phyloP scores from a whole-genome alignment of 2,797 vertebrate species.

The Potorous gilbertii region DNA sequence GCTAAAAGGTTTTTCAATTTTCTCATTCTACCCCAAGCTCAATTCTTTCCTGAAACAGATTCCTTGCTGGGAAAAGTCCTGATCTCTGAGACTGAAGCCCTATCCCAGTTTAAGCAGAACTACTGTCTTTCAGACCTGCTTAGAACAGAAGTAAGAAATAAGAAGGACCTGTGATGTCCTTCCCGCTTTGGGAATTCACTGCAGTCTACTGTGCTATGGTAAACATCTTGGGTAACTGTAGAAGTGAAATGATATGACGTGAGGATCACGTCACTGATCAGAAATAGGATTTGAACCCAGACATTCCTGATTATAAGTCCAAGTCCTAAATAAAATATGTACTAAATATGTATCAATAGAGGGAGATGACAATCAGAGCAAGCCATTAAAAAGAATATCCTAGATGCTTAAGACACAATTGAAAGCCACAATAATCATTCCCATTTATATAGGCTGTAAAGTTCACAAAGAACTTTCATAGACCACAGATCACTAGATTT shows the following conservation, averaged over 20 bases:
- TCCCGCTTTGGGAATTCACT: not conserved
- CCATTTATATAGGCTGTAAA: too few species aligned
- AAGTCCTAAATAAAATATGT: not conserved
- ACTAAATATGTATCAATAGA: slow-evolving; percentile 20
- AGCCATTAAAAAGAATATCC: too few species aligned
- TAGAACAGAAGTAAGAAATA: slow-evolving; percentile 6
- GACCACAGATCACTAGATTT: too few species aligned
- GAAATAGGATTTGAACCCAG: too few species aligned
- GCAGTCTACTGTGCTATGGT: not conserved
- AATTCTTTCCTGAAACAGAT: slow-evolving; percentile 40
- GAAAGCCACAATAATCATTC: too few species aligned
- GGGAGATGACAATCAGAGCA: not conserved
- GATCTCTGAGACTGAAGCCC: not conserved
- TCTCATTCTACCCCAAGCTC: slow-evolving; percentile 30
- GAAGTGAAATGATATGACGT: not conserved
- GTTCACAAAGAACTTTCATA: too few species aligned
- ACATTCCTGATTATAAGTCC: too few species aligned
- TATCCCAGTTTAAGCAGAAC: slow-evolving; percentile 18
- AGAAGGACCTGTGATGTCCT: not conserved
- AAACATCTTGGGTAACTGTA: not conserved
- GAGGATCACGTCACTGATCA: too few species aligned
- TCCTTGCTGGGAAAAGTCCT: not conserved
- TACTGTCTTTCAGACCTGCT: not conserved
- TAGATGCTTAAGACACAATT: too few species aligned
- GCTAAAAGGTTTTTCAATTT: not conserved